Evolutionary conservation across 23 tunicate species (phyloP).

Genomic region (Ciona savignyi): DNA sequence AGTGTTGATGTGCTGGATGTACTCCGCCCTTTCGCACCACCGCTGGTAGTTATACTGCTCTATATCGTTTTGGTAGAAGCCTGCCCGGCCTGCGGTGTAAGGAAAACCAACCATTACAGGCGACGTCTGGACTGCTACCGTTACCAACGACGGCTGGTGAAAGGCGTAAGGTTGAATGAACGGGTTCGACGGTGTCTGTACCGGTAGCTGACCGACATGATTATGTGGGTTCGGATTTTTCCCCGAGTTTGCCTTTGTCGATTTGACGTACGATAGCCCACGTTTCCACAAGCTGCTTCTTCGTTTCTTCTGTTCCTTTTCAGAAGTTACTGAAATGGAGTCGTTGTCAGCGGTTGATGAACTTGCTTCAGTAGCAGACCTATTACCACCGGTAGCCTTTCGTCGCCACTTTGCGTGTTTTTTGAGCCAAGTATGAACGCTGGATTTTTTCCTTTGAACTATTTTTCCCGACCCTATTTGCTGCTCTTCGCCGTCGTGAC

Average conservation of each 20-base stretch:
- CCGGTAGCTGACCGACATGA: neutral
- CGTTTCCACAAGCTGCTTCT: conserved; percentile 47
- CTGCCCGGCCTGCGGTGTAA: conserved; percentile 8
- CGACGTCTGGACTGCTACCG: conserved; percentile 27
- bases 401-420: conserved; percentile 34
- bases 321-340: neutral
- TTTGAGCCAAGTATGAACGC: conserved; percentile 38
- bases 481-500: neutral
- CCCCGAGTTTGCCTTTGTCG: conserved; percentile 27
- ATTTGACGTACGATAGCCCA: conserved; percentile 30
- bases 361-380: neutral
- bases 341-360: neutral
- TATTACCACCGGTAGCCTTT: neutral
- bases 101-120: conserved; percentile 10
- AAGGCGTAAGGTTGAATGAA: neutral
- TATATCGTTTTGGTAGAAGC: neutral
- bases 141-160: conserved; percentile 14
- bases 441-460: conserved; percentile 20
- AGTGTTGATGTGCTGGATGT: conserved; percentile 13
- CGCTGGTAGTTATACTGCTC: conserved; percentile 28
- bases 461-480: neutral
- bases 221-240: conserved; percentile 4
- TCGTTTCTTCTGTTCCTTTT: conserved; percentile 3
- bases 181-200: neutral
- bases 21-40: conserved; percentile 18